phyloP scores from a whole-genome alignment of 2,797 vertebrate species.

The Cyprinella venusta region DNA sequence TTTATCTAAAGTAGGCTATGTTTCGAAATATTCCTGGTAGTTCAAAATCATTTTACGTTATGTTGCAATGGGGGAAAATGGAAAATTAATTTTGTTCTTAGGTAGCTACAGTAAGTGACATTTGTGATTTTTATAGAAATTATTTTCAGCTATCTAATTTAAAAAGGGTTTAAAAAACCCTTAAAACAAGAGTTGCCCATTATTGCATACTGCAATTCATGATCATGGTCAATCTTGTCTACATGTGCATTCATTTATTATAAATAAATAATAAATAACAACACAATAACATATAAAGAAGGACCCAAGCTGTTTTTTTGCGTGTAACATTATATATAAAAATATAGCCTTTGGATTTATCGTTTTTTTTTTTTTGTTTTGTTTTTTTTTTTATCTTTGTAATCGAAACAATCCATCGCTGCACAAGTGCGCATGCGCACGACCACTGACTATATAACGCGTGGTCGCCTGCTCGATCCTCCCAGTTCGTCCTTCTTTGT shows the following conservation, averaged over 20 bases:
- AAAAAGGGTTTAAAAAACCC: neutral
- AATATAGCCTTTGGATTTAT: neutral
- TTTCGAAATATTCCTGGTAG: neutral
- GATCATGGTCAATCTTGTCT: neutral
- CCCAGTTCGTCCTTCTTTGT: neutral
- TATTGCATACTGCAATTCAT: neutral
- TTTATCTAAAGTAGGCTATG: neutral
- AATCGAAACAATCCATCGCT: too few relatives aligned
- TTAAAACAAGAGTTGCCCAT: neutral
- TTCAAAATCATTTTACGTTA: neutral
- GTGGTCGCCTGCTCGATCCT: fast-evolving
- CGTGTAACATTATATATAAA: neutral
- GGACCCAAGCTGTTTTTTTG: neutral
- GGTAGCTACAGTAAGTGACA: neutral
- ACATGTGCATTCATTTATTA: neutral
- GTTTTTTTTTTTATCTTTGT: neutral
- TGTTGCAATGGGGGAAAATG: neutral
- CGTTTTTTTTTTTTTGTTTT: too few relatives aligned
- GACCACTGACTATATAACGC: neutral
- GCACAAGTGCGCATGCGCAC: constrained; percentile 9
- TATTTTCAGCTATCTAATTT: neutral
- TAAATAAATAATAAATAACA: neutral
- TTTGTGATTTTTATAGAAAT: too few relatives aligned
- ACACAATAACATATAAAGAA: neutral
- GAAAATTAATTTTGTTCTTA: neutral